Evolutionary conservation across 1,140 invertebrate genomes (phyloP).

Genomic region (Aphis gossypii): DNA sequence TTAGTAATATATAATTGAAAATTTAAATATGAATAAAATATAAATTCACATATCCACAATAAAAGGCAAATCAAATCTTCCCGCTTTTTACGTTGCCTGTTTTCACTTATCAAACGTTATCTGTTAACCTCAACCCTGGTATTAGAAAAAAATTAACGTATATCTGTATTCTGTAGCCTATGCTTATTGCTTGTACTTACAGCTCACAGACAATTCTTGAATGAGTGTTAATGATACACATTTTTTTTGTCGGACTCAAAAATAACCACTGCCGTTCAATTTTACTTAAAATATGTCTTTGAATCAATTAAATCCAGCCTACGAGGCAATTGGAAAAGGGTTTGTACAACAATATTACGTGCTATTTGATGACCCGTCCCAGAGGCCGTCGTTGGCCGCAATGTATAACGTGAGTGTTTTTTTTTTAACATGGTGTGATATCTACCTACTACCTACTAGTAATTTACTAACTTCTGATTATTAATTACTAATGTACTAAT

Average conservation of each 20-base stretch:
- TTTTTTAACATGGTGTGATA: slow-evolving; percentile 20
- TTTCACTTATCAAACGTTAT: neutral
- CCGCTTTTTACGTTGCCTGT: neutral
- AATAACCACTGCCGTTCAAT: neutral
- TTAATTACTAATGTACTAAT: neutral
- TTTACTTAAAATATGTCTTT: slow-evolving; percentile 64
- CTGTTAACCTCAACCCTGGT: neutral
- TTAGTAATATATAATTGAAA: too few species aligned
- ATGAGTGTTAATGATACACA: neutral
- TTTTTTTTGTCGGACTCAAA: neutral
- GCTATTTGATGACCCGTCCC: slow-evolving; percentile 85
- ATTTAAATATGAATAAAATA: too few species aligned
- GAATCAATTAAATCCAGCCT: slow-evolving; percentile 87
- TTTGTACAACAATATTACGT: slow-evolving; percentile 93
- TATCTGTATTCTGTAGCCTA: neutral
- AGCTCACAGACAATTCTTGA: neutral
- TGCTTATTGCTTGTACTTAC: neutral
- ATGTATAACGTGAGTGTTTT: slow-evolving; percentile 89
- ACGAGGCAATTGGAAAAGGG: slow-evolving; percentile 89
- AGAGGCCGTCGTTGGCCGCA: slow-evolving; percentile 81
- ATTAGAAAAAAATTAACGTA: neutral
- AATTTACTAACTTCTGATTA: neutral
- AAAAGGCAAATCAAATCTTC: neutral
- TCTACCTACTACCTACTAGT: neutral
- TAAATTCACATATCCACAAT: neutral